phyloP scores from a whole-genome alignment of 2,797 vertebrate species.

The Acanthis flammea region DNA sequence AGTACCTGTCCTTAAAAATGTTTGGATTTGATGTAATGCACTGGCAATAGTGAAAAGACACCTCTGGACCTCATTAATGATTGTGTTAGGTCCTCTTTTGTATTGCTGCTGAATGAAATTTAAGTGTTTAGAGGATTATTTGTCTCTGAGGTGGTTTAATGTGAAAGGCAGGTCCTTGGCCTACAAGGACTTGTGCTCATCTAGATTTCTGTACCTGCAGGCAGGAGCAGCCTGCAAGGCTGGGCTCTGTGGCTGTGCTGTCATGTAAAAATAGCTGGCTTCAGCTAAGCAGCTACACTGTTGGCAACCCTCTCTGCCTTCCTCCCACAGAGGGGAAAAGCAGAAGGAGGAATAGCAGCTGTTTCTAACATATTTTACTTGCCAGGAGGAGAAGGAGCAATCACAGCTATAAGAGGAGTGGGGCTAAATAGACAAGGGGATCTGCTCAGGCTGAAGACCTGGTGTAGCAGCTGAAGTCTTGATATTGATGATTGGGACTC shows the following conservation, averaged over 20 bases:
- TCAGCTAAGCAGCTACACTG: background rate
- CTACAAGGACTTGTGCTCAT: background rate
- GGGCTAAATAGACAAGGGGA: background rate
- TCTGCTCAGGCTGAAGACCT: background rate
- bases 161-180: background rate
- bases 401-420: background rate
- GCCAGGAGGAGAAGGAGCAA: constrained; percentile 32
- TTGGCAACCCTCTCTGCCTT: constrained; percentile 40
- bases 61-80: background rate
- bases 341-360: constrained; percentile 46
- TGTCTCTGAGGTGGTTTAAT: background rate
- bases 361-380: constrained; percentile 39
- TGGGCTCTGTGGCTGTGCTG: background rate
- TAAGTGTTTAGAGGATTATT: background rate
- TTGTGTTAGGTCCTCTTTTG: background rate
- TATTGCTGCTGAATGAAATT: background rate
- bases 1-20: background rate
- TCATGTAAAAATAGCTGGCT: constrained; percentile 32
- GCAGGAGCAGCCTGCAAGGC: background rate
- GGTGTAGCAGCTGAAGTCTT: background rate
- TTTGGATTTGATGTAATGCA: background rate
- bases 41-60: background rate
- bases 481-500: background rate
- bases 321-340: background rate
- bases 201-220: accelerated